Evolutionary conservation across 2,888 invertebrate species (phyloP).

Genomic region (Chymomyza fuscimana): DNA sequence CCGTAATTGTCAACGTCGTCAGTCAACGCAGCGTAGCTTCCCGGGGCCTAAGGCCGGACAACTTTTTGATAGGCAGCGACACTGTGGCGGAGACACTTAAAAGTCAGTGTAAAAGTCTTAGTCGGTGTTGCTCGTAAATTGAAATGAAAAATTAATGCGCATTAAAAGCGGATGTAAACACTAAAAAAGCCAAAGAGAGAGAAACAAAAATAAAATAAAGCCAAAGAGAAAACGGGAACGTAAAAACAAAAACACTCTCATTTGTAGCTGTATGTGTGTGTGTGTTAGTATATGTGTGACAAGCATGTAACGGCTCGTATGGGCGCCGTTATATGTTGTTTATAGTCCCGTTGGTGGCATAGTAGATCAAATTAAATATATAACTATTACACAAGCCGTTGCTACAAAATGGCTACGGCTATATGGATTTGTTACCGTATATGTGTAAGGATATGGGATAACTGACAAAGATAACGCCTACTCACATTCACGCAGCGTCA

Average conservation of each 20-base stretch:
- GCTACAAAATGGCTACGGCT: neutral
- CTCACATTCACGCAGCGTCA: slow-evolving; percentile 87
- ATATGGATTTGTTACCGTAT: too few relatives aligned
- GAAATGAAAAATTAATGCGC: slow-evolving; percentile 71
- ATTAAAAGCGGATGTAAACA: slow-evolving; percentile 47
- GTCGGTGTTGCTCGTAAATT: slow-evolving; percentile 38
- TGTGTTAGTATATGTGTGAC: slow-evolving; percentile 10
- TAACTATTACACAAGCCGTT: slow-evolving; percentile 1
- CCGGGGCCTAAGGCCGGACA: slow-evolving; percentile 22
- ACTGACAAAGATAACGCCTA: slow-evolving; percentile 28
- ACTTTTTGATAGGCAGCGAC: slow-evolving; percentile 41
- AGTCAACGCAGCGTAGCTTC: neutral
- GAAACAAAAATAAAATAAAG: neutral
- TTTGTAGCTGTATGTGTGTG: slow-evolving; percentile 22
- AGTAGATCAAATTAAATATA: slow-evolving; percentile 10
- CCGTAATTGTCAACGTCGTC: slow-evolving; percentile 32
- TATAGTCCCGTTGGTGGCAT: slow-evolving; percentile 4
- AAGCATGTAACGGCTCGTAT: neutral
- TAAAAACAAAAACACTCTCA: neutral
- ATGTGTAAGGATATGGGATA: neutral
- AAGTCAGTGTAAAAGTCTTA: slow-evolving; percentile 42
- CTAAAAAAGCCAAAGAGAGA: neutral
- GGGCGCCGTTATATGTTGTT: slow-evolving; percentile 2
- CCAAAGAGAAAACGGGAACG: neutral
- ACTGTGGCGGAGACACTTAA: slow-evolving; percentile 51